These are phyloP conservation scores for Mythimna ferrago DNA, from an alignment of 2,888 invertebrate genomes.

Conservation along the genomic window DNA sequence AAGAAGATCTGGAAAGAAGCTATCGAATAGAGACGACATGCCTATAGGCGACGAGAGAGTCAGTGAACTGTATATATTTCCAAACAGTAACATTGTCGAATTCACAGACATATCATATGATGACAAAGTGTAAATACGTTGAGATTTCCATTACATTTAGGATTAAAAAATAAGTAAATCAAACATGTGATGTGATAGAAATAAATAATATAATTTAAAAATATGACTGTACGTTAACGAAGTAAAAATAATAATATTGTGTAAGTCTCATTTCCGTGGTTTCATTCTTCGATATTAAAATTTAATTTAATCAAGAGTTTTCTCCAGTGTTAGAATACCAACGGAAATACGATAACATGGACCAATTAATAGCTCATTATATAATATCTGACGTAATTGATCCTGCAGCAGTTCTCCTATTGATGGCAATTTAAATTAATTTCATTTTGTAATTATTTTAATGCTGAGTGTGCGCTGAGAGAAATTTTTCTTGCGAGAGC, in stretches of 20 bases:
- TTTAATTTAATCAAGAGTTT: not conserved
- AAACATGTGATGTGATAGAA: constrained; percentile 70
- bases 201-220: constrained; percentile 47
- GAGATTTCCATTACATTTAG: constrained; percentile 62
- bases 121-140: constrained; percentile 83
- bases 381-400: not conserved
- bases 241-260: constrained; percentile 49
- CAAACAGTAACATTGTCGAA: constrained; percentile 86
- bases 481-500: not conserved
- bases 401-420: not conserved
- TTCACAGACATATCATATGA: constrained; percentile 86
- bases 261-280: constrained; percentile 20
- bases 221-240: constrained; percentile 46
- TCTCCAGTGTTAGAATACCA: not conserved
- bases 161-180: constrained; percentile 54
- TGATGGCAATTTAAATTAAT: not conserved
- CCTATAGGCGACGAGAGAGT: constrained; percentile 84
- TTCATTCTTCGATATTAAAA: constrained; percentile 16
- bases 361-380: not conserved
- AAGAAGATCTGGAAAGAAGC: constrained; percentile 70
- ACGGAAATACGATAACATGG: not conserved
- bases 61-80: constrained; percentile 87
- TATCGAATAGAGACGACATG: constrained; percentile 70
- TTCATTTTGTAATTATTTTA: not conserved
- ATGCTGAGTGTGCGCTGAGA: not conserved